Evolutionary conservation across 2,797 vertebrate species (phyloP).

Genomic region (Sus cebifrons): DNA sequence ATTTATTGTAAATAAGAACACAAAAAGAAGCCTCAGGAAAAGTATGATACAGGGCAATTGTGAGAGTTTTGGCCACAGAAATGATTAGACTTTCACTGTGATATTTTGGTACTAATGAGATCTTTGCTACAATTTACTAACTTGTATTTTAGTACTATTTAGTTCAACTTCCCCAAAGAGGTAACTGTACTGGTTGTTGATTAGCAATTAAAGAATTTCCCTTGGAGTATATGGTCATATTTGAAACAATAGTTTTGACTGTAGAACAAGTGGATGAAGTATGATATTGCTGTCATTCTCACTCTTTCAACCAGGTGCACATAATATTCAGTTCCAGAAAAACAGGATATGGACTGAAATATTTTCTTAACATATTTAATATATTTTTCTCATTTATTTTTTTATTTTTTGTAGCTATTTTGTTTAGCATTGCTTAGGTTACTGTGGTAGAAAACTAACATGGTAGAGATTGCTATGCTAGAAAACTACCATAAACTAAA

Average conservation of each 20-base stretch:
- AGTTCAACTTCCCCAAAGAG: not conserved
- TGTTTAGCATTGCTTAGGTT: not conserved
- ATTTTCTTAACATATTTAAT: not conserved
- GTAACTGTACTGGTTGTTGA: not conserved
- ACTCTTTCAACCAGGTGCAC: not conserved
- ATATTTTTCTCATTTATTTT: not conserved
- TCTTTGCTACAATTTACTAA: not conserved
- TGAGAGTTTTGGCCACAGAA: not conserved
- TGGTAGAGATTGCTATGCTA: not conserved
- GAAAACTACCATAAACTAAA: slow-evolving; percentile 13
- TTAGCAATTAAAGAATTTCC: not conserved
- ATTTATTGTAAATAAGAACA: not conserved
- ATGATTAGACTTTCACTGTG: not conserved
- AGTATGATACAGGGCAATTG: not conserved
- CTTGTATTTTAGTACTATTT: not conserved
- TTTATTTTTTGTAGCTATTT: not conserved
- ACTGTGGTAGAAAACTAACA: not conserved
- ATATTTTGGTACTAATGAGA: not conserved
- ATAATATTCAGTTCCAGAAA: not conserved
- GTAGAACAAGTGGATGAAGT: not conserved
- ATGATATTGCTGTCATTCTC: not conserved
- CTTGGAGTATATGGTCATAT: not conserved
- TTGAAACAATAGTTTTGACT: not conserved
- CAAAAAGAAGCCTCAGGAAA: not conserved
- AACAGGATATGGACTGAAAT: not conserved